Base-by-base conservation (phyloP, 2,888 invertebrate genomes). In the Spodoptera picta region DNA sequence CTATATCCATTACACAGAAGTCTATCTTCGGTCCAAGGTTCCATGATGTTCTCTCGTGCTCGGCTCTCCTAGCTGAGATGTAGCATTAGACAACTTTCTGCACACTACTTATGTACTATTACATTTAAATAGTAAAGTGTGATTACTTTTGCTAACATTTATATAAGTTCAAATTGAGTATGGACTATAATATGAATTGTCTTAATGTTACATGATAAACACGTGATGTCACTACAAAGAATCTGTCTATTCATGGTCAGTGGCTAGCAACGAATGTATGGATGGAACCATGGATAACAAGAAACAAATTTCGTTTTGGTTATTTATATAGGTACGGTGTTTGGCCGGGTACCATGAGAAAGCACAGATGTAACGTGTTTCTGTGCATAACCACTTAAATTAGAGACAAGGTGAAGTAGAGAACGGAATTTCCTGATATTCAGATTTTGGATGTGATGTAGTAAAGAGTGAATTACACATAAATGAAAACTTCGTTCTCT, bases 331-430 rank as follows among this genome's bases (percentile, higher is more conserved):
- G 24, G 36, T 58, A 65, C 45, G 45, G 12, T 48, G 12, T 41
- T 44, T 36, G 52, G 51, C 45, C 59, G 64, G 68, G 72, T 72
- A 74, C 74, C 65, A 55, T 67, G 44, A 74, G 54, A 60, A 57
- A 47, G 44, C 52, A 65, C 46, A 49, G 19, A 43, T 52, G 7
- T 36, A 36, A 4, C 31, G 7, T 31, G 31, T 31, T 31, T 6
- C 36, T 36, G 7, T 36, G 9, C 36, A 56, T 46, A 60, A 60
- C 31, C 55, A 63, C 56, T 47, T 68, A 70, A 36, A 31, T 65
- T 49, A 44, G 73, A 66, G 61, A 47, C 66, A 64, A 74, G 53
- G 54, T 71, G 65, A 69, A 64, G 9, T 10, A 36, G 36, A 44
- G 14, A 31, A 43, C 54, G 45, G 27, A 71, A 50, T 50, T 64